A percentile compares a stretch with the other conserved stretches of the same genome.
phyloP scores from a whole-genome alignment of 2,888 invertebrate genomes.

The Nomada lathburiana region DNA sequence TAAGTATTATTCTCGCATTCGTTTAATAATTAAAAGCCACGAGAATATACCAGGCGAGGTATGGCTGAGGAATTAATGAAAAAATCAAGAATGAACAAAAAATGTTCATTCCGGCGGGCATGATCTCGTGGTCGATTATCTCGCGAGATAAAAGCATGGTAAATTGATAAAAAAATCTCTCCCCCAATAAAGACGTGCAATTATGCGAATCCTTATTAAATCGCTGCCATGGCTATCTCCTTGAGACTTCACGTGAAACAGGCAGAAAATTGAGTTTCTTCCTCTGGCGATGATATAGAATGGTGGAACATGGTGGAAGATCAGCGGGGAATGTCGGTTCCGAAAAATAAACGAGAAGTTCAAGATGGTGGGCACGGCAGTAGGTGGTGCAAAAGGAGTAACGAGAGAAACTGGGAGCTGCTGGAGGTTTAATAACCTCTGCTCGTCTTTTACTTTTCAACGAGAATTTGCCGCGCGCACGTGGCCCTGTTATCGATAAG shows the following conservation, averaged over 20 bases:
- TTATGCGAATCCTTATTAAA: slow-evolving; percentile 47
- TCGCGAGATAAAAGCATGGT: not conserved
- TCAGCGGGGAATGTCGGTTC: slow-evolving; percentile 2
- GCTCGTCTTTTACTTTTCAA: not conserved
- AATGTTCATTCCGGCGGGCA: no score
- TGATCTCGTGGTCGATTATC: no score
- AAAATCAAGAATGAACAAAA: no score
- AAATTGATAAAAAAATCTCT: no score
- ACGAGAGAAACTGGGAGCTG: not conserved
- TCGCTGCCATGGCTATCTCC: slow-evolving; percentile 12
- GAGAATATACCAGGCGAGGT: not conserved
- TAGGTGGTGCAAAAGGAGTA: slow-evolving; percentile 35
- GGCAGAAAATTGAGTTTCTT: slow-evolving; percentile 41
- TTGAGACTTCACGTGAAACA: slow-evolving; percentile 39
- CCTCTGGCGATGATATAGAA: slow-evolving; percentile 1
- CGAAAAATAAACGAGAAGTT: slow-evolving; percentile 25
- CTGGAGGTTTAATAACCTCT: slow-evolving; percentile 25
- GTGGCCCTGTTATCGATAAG: not conserved
- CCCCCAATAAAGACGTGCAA: slow-evolving; percentile 15
- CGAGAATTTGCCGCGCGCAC: not conserved
- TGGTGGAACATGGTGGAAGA: not conserved
- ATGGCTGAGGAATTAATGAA: no score
- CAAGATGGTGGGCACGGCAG: slow-evolving; percentile 13
- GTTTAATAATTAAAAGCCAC: not conserved
- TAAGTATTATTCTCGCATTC: not conserved